Base-by-base conservation (phyloP, 2,113 vertebrate genomes). In the Ellobius talpinus region DNA sequence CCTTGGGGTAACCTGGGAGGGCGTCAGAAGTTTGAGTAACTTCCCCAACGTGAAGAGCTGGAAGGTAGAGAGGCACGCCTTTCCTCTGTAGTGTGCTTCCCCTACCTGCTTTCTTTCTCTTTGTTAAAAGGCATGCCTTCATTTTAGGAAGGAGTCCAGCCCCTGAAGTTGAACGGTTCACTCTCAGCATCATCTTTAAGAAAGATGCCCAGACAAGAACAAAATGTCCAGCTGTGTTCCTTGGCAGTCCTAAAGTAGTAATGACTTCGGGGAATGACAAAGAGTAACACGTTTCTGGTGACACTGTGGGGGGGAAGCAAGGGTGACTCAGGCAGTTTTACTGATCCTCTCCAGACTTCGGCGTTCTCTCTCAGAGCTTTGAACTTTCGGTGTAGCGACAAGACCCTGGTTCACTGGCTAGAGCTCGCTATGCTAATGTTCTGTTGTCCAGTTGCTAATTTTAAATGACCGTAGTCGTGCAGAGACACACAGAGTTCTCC, bases 321-420 rank as follows among this genome's bases (percentile, higher is more conserved):
- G 39, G 78, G 94, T 85, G 13, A 65, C 70, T 93, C 47, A 24
- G 45, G 52, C 33, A 61, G 2, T 21, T 92, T 88, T 10, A 36
- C 52, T 91, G 52, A n/a, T 90, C 19, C 52, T 89, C 63, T 88
- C 89, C 93, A 87, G 78, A 94, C 33, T 52, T 39, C 2, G 1
- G 16, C 76, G 86, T 87, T 94, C 86, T 87, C 45, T 66, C 3
- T 77, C 87, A 50, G n/a, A 33, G 39, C 61, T 90, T 84, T 74
- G 66, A 93, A 61, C 92, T 65, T 29, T 39, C 95, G 39, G 89
- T 98, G 73, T 82, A 95, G n/a, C 1, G 26, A 74, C 7, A 89
- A 19, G 47, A 81, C 52, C 5, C 8, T 68, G 50, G 55, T 72
- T 92, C 16, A 61, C 68, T 81, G 33, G 31, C 19, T 55, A 45